Evolutionary conservation across 2,113 vertebrate genomes (phyloP).

Genomic region (Syrmaticus mikado): DNA sequence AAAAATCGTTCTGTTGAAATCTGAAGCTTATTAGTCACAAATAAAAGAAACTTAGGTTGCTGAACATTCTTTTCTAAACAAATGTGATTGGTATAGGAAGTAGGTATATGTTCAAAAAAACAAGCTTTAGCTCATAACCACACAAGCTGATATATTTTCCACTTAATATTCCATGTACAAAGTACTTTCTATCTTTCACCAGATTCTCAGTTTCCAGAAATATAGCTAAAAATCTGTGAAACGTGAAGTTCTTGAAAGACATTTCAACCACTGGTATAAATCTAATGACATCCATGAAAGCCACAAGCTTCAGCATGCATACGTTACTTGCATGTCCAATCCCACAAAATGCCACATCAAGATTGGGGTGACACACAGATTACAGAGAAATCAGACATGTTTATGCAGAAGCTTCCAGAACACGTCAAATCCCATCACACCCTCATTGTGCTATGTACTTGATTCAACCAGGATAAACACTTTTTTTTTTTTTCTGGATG

Average conservation of each 20-base stretch:
- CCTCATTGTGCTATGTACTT: neutral
- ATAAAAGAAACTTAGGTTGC: neutral
- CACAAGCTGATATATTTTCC: fast-evolving
- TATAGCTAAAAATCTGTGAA: neutral
- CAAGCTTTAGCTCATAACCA: neutral
- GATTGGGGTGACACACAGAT: neutral
- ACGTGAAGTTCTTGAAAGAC: neutral
- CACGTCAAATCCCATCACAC: neutral
- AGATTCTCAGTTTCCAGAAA: neutral
- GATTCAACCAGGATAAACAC: neutral
- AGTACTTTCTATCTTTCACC: neutral
- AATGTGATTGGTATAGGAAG: neutral
- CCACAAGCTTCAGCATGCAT: neutral
- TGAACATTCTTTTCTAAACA: neutral
- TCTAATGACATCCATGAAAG: neutral
- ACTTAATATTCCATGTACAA: neutral
- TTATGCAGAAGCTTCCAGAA: neutral
- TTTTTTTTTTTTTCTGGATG: neutral
- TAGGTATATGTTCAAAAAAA: neutral
- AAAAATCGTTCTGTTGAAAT: neutral
- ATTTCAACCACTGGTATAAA: neutral
- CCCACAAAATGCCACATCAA: neutral
- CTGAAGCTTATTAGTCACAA: neutral
- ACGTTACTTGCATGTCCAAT: neutral
- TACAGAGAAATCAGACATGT: neutral